Evolutionary conservation across 2,797 vertebrate genomes (phyloP).

Genomic region (Pseudotriccus pelzelni): DNA sequence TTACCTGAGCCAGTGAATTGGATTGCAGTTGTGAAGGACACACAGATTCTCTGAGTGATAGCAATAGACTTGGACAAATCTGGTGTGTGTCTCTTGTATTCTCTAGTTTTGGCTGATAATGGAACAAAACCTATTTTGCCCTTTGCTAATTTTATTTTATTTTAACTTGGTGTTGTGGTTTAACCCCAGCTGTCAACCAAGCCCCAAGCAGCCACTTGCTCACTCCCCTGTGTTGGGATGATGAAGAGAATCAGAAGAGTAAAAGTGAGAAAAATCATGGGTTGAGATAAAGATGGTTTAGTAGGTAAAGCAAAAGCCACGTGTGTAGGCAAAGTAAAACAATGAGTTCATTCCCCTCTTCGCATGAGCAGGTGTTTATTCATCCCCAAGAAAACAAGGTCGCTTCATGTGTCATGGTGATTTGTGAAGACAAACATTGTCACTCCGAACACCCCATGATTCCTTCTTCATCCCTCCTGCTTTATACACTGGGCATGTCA

Average conservation of each 20-base stretch:
- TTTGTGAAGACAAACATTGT: neutral
- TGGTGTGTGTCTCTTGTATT: neutral
- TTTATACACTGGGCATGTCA: neutral
- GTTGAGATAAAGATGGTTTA: neutral
- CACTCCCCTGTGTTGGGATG: neutral
- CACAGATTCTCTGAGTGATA: neutral
- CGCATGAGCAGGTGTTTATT: neutral
- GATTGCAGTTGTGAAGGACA: neutral
- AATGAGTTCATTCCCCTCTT: neutral
- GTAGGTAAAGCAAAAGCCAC: neutral
- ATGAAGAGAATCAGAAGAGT: neutral
- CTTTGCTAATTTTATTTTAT: neutral
- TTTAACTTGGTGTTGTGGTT: neutral
- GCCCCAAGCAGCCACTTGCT: neutral
- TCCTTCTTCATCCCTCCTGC: neutral
- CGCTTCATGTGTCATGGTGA: neutral
- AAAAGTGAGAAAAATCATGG: neutral
- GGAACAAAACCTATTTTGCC: neutral
- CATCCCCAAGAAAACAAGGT: neutral
- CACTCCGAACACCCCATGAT: accelerated
- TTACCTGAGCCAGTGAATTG: neutral
- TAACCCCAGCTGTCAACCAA: neutral
- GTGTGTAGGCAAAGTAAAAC: neutral
- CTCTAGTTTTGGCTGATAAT: neutral
- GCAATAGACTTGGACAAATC: neutral